Percentiles rank a stretch among this genome's conserved stretches.
Conservation (phyloP, 2,888 invertebrate species). For the Argyresthia albistria region DNA sequence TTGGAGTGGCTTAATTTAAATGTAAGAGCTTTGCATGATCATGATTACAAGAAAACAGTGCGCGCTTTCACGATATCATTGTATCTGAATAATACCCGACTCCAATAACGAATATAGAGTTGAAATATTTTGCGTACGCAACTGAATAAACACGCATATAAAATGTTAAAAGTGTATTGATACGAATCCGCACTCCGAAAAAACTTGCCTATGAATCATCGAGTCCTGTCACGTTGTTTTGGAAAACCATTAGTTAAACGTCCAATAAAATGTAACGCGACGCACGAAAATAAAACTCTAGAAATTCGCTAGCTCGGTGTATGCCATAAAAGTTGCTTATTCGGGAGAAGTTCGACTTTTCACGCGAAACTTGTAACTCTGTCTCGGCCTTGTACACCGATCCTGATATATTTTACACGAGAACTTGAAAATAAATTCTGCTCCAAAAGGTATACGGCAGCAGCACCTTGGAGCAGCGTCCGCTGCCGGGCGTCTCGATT, state of each 20-base stretch:
- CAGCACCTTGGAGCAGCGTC: background rate
- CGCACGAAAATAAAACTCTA: conserved; percentile 33
- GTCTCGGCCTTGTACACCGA: conserved; percentile 14
- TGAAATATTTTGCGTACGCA: background rate
- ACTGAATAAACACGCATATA: background rate
- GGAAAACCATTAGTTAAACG: conserved; percentile 47
- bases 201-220: conserved; percentile 36
- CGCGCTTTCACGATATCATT: background rate
- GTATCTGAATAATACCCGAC: background rate
- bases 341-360: conserved; percentile 29
- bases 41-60: background rate
- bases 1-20: background rate
- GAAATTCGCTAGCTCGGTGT: conserved; percentile 29
- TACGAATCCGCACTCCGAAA: conserved; percentile 16
- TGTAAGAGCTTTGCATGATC: background rate
- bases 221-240: conserved; percentile 41
- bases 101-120: background rate
- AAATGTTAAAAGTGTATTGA: conserved; percentile 24
- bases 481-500: background rate
- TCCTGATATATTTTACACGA: conserved; percentile 21
- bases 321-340: conserved; percentile 33
- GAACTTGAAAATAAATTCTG: conserved; percentile 26
- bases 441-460: conserved; percentile 8
- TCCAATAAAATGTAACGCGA: conserved; percentile 39
- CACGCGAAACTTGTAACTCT: conserved; percentile 30